These are phyloP conservation scores for Daubentonia madagascariensis DNA, from an alignment of 2,113 vertebrate genomes.

Conservation along the genomic window DNA sequence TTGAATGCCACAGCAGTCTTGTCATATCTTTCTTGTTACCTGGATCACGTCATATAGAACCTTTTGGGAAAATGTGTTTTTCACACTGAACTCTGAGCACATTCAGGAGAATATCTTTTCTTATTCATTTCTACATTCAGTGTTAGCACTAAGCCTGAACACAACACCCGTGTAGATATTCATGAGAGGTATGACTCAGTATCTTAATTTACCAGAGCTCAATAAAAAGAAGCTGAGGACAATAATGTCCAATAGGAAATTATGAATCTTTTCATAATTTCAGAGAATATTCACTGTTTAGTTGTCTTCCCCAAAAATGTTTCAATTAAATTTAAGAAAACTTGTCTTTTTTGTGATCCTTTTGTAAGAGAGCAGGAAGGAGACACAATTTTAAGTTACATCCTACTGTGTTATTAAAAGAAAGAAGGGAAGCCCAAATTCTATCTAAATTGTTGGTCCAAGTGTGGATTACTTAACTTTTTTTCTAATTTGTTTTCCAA, in stretches of 20 bases:
- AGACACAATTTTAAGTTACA: background rate
- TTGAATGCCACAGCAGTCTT: background rate
- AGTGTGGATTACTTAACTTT: background rate
- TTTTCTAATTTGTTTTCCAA: slow-evolving; percentile 8
- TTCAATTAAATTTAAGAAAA: slow-evolving; percentile 27
- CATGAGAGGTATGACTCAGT: background rate
- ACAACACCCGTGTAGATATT: background rate
- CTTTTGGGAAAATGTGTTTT: background rate
- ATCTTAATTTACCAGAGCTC: background rate
- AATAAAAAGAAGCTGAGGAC: slow-evolving; percentile 1
- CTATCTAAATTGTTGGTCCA: background rate
- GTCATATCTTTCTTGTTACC: background rate
- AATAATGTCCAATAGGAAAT: background rate
- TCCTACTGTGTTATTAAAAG: background rate
- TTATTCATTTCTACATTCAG: background rate
- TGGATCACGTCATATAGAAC: background rate
- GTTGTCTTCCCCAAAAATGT: background rate
- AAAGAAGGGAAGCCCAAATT: background rate
- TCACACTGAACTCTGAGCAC: background rate
- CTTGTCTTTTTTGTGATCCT: slow-evolving; percentile 12
- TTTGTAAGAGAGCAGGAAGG: background rate
- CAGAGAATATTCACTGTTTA: background rate
- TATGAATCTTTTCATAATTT: slow-evolving; percentile 13
- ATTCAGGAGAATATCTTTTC: background rate
- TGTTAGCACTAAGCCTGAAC: background rate